phyloP scores from a whole-genome alignment of 2,113 vertebrate species.

The Pangasianodon gigas region DNA sequence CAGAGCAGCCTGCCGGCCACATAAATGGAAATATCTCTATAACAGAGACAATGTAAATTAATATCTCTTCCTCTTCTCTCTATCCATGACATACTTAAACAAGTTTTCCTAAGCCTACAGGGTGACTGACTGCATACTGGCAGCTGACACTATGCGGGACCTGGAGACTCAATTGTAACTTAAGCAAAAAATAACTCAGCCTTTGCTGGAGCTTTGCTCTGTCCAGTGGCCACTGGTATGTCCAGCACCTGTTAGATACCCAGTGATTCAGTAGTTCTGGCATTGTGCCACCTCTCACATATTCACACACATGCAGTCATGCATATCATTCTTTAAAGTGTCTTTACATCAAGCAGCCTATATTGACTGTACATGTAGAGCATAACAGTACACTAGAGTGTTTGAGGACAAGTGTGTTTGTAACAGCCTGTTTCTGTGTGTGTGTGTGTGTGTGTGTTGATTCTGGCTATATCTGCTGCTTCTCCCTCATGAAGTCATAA shows the following conservation, averaged over 20 bases:
- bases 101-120: neutral
- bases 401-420: neutral
- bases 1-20: constrained; percentile 37
- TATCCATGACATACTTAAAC: neutral
- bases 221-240: constrained; percentile 7
- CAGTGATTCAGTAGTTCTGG: constrained; percentile 8
- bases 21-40: constrained; percentile 52
- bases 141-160: constrained; percentile 7
- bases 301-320: constrained; percentile 1
- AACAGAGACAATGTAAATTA: constrained; percentile 7
- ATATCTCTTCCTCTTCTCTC: neutral
- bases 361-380: neutral
- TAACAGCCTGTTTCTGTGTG: constrained; percentile 34
- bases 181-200: constrained; percentile 33
- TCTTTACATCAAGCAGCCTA: neutral
- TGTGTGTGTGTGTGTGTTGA: constrained; percentile 42
- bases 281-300: neutral
- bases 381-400: neutral
- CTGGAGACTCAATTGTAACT: constrained; percentile 29
- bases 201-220: constrained; percentile 1
- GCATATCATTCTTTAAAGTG: neutral
- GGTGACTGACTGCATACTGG: neutral
- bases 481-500: constrained; percentile 29
- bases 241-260: constrained; percentile 40
- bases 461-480: constrained; percentile 47